Evolutionary conservation across 2,888 invertebrate genomes (phyloP).

Genomic region (Drosophila recens): DNA sequence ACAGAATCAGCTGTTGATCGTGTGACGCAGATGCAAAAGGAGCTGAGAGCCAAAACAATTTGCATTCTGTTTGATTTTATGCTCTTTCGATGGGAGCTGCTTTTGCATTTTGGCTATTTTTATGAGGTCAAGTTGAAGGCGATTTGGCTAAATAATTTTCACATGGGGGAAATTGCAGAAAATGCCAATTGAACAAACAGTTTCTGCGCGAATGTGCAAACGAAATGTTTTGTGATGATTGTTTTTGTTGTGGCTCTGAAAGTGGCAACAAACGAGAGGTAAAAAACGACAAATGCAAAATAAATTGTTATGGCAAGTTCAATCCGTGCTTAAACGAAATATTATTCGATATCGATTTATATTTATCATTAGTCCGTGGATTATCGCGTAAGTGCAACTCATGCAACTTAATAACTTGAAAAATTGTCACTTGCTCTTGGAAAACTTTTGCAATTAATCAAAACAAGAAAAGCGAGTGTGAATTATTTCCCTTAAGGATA

Average conservation of each 20-base stretch:
- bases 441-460: conserved; percentile 37
- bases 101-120: conserved; percentile 50
- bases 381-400: conserved; percentile 35
- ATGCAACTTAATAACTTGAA: conserved; percentile 21
- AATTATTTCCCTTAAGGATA: background rate
- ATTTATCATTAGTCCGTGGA: background rate
- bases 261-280: conserved; percentile 10
- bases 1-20: conserved; percentile 56
- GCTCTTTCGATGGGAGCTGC: background rate
- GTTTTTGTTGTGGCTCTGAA: conserved; percentile 41
- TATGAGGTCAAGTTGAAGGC: conserved; percentile 81
- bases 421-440: conserved; percentile 4
- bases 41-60: conserved; percentile 13
- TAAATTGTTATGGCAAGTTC: conserved; percentile 8
- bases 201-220: conserved; percentile 61
- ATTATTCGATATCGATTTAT: background rate
- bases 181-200: conserved; percentile 60
- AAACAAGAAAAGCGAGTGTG: too few relatives aligned
- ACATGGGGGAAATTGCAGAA: conserved; percentile 26
- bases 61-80: background rate
- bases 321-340: conserved; percentile 5
- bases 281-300: conserved; percentile 7
- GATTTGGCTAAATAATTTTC: conserved; percentile 39
- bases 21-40: conserved; percentile 52
- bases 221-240: conserved; percentile 55